Evolutionary conservation across 2,888 invertebrate species (phyloP), one percentile per base, ranked within the genome.

Genomic region (Conistra vaccinii): DNA sequence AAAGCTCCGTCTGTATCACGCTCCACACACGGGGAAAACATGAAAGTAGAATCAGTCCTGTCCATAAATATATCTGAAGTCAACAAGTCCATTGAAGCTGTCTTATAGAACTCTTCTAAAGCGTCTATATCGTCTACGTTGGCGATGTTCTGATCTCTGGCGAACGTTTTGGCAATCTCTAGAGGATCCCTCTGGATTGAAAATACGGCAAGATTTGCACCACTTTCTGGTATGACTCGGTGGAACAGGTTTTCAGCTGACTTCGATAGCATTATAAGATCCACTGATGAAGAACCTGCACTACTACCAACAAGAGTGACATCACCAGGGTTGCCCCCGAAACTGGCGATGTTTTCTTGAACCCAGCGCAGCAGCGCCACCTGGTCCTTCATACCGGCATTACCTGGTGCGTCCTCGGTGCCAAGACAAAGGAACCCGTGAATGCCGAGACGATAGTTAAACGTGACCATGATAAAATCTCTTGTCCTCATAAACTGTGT

Each of bases 301-400:
- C 92, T 93, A 14, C 69, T 88, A 0, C 93, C 93, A 9, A 70
- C 83, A 9, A 94, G 75, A 3, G 93, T 92, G 0, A 94, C 89
- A 69, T 94, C 92, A 66, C 90, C 67, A 26, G 93, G 92, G 70
- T 93, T 91, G 4, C 93, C 93, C 0, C 93, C 92, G 35, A 91
- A 94, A 14, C 74, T 89, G 0, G 87, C 91, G 9, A 94, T 93
- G 53, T 94, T 92, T 14, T 88, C 84, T 42, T 91, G 85, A 0
- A 94, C 92, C 93, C 93, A 94, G 0, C 89, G 89, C 17, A 94
- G 76, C 1, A 89, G 67, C 0, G 90, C 90, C 3, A 92, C 87
- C 83, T 91, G 90, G 65, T 93, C 92, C 63, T 92, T 93, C 88
- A 92, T 84, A 0, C 92, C 92, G 1, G 90, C 92, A 58, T 92